Evolutionary conservation across 2,888 invertebrate species (phyloP).

Genomic region (Epirrhoe alternata): DNA sequence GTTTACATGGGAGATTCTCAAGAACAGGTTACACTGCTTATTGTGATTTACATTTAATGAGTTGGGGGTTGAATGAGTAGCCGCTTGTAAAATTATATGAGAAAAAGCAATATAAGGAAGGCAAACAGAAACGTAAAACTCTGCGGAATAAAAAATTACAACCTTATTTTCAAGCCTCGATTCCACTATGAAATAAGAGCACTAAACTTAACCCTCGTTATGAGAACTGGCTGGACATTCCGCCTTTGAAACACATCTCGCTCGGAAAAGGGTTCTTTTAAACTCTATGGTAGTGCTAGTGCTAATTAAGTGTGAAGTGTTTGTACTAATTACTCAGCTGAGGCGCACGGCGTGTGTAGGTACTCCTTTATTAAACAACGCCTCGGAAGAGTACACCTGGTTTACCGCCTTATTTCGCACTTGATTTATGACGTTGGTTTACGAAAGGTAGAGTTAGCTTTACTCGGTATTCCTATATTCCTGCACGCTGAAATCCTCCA

Average conservation of each 20-base stretch:
- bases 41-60: no score
- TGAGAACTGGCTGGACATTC: slow-evolving; percentile 50
- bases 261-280: slow-evolving; percentile 53
- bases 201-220: slow-evolving; percentile 41
- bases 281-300: slow-evolving; percentile 62
- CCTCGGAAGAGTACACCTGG: slow-evolving; percentile 51
- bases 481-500: slow-evolving; percentile 25
- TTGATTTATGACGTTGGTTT: slow-evolving; percentile 44
- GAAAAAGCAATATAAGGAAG: not conserved
- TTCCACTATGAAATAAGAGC: slow-evolving; percentile 33
- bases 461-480: slow-evolving; percentile 37
- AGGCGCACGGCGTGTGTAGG: slow-evolving; percentile 55
- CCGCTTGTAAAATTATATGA: not conserved
- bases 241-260: slow-evolving; percentile 49
- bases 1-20: no score
- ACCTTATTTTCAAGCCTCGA: slow-evolving; percentile 28
- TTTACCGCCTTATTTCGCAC: slow-evolving; percentile 48
- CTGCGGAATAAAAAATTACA: slow-evolving; percentile 21
- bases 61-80: not conserved
- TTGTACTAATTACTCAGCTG: slow-evolving; percentile 58
- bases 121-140: not conserved
- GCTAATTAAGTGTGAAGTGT: slow-evolving; percentile 67
- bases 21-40: no score
- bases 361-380: slow-evolving; percentile 53
- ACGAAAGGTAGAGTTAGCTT: slow-evolving; percentile 42